A percentile compares a stretch with the other conserved stretches of the same genome.
phyloP scores from a whole-genome alignment of 2,888 invertebrate species.

The Acanthosepion pharaonis region DNA sequence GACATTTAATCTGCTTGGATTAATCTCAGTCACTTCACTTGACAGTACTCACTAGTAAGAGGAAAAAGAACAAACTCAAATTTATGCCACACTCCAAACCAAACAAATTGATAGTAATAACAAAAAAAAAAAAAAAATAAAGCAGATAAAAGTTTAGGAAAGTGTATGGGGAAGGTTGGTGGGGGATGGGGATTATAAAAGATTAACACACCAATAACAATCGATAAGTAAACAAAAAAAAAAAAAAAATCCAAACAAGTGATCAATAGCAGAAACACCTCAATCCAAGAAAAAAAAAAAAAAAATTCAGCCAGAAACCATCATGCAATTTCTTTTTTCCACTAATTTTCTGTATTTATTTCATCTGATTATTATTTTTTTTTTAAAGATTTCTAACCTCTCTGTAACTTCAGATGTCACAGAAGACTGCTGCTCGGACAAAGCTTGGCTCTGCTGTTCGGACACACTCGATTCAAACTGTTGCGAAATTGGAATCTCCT shows the following conservation, averaged over 20 bases:
- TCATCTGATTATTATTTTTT: not conserved
- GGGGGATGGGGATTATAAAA: not conserved
- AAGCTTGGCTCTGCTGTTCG: slow-evolving; percentile 14
- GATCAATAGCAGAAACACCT: not conserved
- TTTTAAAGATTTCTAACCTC: not conserved
- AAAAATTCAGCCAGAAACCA: not conserved
- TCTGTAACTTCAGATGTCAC: slow-evolving; percentile 20
- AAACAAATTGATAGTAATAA: not conserved
- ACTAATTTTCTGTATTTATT: not conserved
- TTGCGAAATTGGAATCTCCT: not conserved
- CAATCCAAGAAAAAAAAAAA: not conserved
- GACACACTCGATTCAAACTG: slow-evolving; percentile 37
- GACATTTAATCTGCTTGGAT: too few species aligned
- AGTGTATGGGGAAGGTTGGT: not conserved
- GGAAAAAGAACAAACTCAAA: not conserved
- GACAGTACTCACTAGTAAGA: too few species aligned
- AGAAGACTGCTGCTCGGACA: slow-evolving; percentile 22
- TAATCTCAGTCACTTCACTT: too few species aligned
- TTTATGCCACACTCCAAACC: not conserved
- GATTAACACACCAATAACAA: not conserved
- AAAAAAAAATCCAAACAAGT: not conserved
- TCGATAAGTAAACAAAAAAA: not conserved
- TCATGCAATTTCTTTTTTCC: not conserved
- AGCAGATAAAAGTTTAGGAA: not conserved
- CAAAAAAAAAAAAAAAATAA: not conserved